Evolutionary conservation across 30 jellyfish, hydroid and myxozoan genomes (phyloP).

Genomic region (Calvadosia cruxmelitensis): DNA sequence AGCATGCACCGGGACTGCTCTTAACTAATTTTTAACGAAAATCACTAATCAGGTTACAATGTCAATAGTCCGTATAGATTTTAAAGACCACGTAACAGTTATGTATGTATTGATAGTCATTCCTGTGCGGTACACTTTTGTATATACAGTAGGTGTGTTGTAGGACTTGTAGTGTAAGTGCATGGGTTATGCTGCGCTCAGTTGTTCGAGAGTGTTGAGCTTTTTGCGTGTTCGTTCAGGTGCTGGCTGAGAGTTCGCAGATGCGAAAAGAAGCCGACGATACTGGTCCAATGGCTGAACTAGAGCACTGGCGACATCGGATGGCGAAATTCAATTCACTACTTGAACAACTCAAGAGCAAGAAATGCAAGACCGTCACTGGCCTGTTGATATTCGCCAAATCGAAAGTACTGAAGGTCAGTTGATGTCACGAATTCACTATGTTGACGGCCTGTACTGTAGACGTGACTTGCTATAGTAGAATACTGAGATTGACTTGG

Average conservation of each 20-base stretch:
- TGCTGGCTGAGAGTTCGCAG: slow-evolving; percentile 96
- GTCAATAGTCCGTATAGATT: too few relatives aligned
- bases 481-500: too few relatives aligned
- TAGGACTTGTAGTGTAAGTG: too few relatives aligned
- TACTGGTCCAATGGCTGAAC: slow-evolving; percentile 95
- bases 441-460: background rate
- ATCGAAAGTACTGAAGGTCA: slow-evolving; percentile 65
- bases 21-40: too few relatives aligned
- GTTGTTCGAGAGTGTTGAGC: too few relatives aligned
- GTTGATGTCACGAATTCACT: background rate
- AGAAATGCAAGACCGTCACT: slow-evolving; percentile 68
- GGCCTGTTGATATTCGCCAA: slow-evolving; percentile 68
- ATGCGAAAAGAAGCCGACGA: slow-evolving; percentile 98
- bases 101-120: too few relatives aligned
- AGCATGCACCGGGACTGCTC: too few relatives aligned
- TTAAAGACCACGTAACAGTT: too few relatives aligned
- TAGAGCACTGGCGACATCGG: slow-evolving; percentile 95
- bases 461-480: background rate
- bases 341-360: slow-evolving; percentile 72
- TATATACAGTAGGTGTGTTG: too few relatives aligned
- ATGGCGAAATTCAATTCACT: slow-evolving; percentile 86
- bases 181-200: too few relatives aligned
- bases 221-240: slow-evolving; percentile 15
- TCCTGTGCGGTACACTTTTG: too few relatives aligned
- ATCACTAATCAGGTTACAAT: too few relatives aligned